Conservation (phyloP, 92 coral and sea anemone genomes). For the Zoanthus sansibaricus region DNA sequence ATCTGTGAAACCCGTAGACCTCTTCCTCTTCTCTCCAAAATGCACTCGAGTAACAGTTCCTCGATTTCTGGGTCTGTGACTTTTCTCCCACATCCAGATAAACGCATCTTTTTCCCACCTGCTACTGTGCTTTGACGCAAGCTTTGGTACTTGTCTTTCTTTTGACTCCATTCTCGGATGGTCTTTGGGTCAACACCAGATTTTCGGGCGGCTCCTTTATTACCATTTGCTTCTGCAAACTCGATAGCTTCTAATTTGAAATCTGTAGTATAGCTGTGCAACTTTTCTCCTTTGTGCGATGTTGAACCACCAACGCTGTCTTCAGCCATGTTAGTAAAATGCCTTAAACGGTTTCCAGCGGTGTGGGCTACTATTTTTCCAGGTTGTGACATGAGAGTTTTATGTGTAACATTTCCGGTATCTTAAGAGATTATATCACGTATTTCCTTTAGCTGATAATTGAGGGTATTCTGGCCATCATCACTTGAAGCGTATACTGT, state of each 20-base stretch:
- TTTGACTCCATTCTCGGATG: constrained; percentile 55
- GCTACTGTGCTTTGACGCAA: constrained; percentile 21
- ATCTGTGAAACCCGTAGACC: constrained; percentile 52
- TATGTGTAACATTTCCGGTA: not conserved
- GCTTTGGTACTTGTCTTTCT: constrained; percentile 39
- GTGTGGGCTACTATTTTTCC: no score
- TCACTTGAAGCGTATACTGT: not conserved
- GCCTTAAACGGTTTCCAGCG: no score
- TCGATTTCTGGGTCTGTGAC: constrained; percentile 41
- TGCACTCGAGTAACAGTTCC: constrained; percentile 48
- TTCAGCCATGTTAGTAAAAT: no score
- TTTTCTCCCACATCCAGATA: constrained; percentile 53
- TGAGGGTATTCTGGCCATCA: not conserved
- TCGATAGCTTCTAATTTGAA: not conserved
- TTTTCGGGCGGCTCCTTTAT: not conserved
- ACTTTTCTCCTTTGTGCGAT: constrained; percentile 17
- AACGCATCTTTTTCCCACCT: constrained; percentile 30
- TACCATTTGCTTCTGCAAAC: constrained; percentile 15
- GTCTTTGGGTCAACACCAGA: not conserved
- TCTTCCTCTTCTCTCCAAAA: constrained; percentile 48
- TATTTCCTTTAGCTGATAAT: no score
- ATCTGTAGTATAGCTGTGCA: constrained; percentile 8
- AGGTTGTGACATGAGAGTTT: not conserved
- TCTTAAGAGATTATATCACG: not conserved
- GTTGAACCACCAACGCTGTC: not conserved